Percentiles rank a stretch among this genome's conserved stretches.
phyloP scores from a whole-genome alignment of 2,888 invertebrate species.

The Ichneumon xanthorius region DNA sequence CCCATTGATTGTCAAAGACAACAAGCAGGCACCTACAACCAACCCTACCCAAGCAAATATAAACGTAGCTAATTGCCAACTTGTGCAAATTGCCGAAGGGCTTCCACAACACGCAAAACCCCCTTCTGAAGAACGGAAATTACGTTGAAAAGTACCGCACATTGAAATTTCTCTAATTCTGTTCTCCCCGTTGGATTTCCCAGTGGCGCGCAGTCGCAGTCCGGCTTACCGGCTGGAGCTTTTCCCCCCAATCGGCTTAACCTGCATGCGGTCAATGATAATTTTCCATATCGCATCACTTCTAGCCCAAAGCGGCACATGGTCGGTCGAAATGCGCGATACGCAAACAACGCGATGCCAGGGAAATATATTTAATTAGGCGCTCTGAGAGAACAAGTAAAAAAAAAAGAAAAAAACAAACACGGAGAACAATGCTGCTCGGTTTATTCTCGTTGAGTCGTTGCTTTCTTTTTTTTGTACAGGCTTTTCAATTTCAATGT shows the following conservation, averaged over 20 bases:
- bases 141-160: background rate
- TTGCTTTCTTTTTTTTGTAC: background rate
- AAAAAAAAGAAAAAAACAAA: background rate
- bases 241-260: constrained; percentile 70
- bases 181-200: background rate
- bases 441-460: constrained; percentile 1
- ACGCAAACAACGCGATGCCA: background rate
- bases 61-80: constrained; percentile 45
- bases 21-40: constrained; percentile 10
- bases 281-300: background rate
- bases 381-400: background rate
- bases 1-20: constrained; percentile 36
- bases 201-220: background rate
- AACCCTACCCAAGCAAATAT: background rate
- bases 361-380: background rate
- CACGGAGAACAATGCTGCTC: background rate
- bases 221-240: background rate
- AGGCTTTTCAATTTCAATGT: constrained; percentile 58
- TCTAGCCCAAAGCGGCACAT: too few species aligned
- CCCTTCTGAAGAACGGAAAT: background rate
- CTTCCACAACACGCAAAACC: constrained; percentile 22
- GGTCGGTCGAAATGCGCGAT: background rate
- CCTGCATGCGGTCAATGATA: background rate
- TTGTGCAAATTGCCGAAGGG: constrained; percentile 62
- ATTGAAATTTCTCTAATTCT: constrained; percentile 32